Evolutionary conservation across 2,888 invertebrate genomes (phyloP), one percentile per base, ranked within the genome.

Genomic region (Drosophila atripex): DNA sequence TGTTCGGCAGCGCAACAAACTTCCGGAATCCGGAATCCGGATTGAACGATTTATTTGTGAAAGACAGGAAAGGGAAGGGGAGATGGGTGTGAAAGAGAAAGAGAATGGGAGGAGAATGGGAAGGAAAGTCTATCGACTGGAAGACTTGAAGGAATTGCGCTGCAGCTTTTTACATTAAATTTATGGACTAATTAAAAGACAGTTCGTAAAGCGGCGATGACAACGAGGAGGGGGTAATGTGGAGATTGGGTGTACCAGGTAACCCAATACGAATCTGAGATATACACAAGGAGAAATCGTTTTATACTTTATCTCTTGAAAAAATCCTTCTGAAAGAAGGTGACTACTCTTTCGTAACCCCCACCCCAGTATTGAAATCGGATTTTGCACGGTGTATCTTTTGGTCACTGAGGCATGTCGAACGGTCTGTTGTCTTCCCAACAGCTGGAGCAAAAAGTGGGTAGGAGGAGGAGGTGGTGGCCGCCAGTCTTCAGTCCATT

Each of bases 261-360:
- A 82, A 82, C 83, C 68, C 86, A 87, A 82, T 82, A 82, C 79
- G 53, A 52, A 59, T 39, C 45, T 35, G 11, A 28, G 8, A 28
- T 0, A 8, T 66, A 35, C 53, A 65, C 66, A 9, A 12, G 9
- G 16, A 41, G 18, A 41, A 41, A 28, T 28, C 0, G 8, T 28
- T 9, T 9, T 9, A 28, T 8, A 9, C 9, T 9, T 28, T 3
- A 28, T 28, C 28, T 28, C 9, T 9, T 28, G 9, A 9, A 35
- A 35, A n/a, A 35, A 35, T 35, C 12, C 35, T n/a, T 12, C 35
- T 35, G n/a, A 32, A 32, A 32, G n/a, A 9, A 28, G 3, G 8
- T 28, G 28, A 28, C 28, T 11, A 11, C 11, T 18, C 16, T 0
- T 18, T 9, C 9, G 39, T 18, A 16, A 16, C 39, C 39, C 4